Evolutionary conservation across 2,888 invertebrate species (phyloP), one percentile per base, ranked within the genome.

Genomic region (Homarus gammarus): DNA sequence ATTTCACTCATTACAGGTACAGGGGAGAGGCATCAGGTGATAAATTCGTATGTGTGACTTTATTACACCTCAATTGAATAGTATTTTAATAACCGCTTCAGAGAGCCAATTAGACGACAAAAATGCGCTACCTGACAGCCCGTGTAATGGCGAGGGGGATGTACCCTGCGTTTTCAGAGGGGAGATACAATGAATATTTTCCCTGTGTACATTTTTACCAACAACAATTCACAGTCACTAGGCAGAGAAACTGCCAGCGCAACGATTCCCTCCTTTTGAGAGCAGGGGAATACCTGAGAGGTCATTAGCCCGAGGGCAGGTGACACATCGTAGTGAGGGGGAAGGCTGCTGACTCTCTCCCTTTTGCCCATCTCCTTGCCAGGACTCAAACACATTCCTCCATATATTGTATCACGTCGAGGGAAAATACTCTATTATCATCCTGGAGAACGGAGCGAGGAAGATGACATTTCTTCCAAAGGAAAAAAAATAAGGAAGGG

Each of bases 401-500:
- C 5, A 5, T 12, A 44, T 8, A 44, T 44, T 12, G 12, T 12
- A 44, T 44, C 44, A 44, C n/a, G n/a, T n/a, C n/a, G n/a, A n/a
- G n/a, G n/a, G n/a, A n/a, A n/a, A n/a, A n/a, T n/a, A n/a, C n/a
- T n/a, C n/a, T n/a, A n/a, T n/a, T n/a, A n/a, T n/a, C n/a, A n/a
- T n/a, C n/a, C n/a, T n/a, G n/a, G n/a, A n/a, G n/a, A n/a, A n/a
- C 44, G 31, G 68, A 22, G 68, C n/a, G 68, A 68, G 68, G 31
- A n/a, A 68, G 15, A 68, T n/a, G 31, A n/a, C n/a, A 31, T 10
- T 0, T 27, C 44, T 44, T 12, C 44, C n/a, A 64, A 38, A 81
- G 64, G 64, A 40, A 81, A 40, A 81, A 22, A 82, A 49, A 70
- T 70, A 72, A n/a, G 49, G 70, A 70, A 49, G 68, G 82, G 51